A percentile compares a stretch with the other conserved stretches of the same genome.
Conservation (phyloP, 2,113 vertebrate species). For the Neolamprologus sp. region DNA sequence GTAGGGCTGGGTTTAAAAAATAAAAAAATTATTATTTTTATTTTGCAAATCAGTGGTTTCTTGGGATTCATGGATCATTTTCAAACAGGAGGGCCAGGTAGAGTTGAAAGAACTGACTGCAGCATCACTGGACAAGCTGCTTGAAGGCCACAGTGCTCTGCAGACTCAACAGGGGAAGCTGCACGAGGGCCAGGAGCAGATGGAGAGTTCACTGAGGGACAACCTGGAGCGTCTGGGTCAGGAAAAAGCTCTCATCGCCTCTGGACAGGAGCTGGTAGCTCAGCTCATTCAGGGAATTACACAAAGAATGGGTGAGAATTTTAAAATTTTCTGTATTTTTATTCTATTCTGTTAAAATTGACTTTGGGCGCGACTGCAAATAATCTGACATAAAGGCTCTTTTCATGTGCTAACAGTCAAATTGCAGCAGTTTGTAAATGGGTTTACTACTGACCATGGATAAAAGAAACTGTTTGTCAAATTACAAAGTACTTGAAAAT, state of each 20-base stretch:
- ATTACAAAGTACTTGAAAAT: background rate
- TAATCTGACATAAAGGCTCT: background rate
- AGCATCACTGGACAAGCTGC: conserved; percentile 64
- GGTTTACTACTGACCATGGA: background rate
- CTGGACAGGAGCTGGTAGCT: conserved; percentile 63
- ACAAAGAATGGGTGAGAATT: conserved; percentile 68
- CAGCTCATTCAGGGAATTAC: conserved; percentile 70
- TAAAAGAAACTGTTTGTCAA: background rate
- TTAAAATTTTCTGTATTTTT: background rate
- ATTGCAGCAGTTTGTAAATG: background rate
- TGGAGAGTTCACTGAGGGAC: conserved; percentile 56
- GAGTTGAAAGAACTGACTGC: conserved; percentile 62
- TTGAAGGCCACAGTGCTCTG: conserved; percentile 67
- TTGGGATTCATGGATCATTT: background rate
- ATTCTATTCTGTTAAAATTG: background rate
- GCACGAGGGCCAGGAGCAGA: conserved; percentile 62
- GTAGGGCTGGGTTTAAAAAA: conserved; percentile 15
- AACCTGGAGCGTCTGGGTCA: conserved; percentile 63
- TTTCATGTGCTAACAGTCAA: background rate
- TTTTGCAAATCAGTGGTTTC: background rate
- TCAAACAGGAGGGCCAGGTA: conserved; percentile 69
- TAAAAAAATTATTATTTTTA: fast-evolving
- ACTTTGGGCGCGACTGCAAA: fast-evolving
- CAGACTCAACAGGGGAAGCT: conserved; percentile 71
- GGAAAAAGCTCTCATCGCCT: conserved; percentile 71